phyloP scores from a whole-genome alignment of 2,113 vertebrate species.

The Phodopus roborovskii region DNA sequence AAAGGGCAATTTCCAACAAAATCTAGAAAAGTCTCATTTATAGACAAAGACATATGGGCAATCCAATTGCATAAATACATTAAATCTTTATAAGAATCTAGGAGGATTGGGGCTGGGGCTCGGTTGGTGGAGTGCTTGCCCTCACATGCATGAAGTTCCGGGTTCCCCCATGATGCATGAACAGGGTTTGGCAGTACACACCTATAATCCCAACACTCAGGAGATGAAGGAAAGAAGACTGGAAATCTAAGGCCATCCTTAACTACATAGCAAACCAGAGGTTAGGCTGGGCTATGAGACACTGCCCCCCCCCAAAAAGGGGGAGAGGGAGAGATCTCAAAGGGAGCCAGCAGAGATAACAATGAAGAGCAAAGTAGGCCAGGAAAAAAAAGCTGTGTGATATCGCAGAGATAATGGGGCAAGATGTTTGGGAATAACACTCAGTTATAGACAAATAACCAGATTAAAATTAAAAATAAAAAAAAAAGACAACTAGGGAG shows the following conservation, averaged over 20 bases:
- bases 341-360: neutral
- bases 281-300: neutral
- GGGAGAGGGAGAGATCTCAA: neutral
- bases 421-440: neutral
- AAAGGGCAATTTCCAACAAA: conserved; percentile 20
- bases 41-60: neutral
- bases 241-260: neutral
- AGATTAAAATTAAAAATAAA: neutral
- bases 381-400: neutral
- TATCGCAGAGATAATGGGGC: neutral
- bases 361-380: neutral
- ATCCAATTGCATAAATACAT: neutral
- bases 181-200: too few relatives aligned
- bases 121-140: neutral
- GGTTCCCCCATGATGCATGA: neutral
- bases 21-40: neutral
- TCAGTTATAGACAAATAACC: neutral
- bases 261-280: neutral
- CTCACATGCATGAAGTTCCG: neutral
- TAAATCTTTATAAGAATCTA: conserved; percentile 2
- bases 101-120: neutral
- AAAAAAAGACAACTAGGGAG: neutral
- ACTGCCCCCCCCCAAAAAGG: too few relatives aligned
- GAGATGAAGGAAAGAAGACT: neutral
- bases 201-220: neutral